Base-by-base conservation (phyloP, 64 coral and sea anemone genomes). In the Catalaphyllia jardinei region DNA sequence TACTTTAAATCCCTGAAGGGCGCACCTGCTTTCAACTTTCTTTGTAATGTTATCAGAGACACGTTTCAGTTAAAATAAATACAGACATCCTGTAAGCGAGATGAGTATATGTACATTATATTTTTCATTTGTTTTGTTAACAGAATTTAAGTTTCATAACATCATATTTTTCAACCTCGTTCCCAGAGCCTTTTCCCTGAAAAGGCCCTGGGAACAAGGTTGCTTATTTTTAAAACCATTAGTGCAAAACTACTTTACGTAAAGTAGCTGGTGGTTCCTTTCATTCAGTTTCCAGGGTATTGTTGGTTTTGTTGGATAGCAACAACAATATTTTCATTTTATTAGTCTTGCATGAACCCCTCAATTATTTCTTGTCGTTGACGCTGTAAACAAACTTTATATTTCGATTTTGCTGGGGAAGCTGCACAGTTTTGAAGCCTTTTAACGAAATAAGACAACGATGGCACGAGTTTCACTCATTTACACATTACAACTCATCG, bases 401-500 rank as follows among this genome's bases (percentile, higher is more conserved):
- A 42, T 50, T 49, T 24, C 52, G 17, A 50, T 77, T 77, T 77
- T 42, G 39, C 11, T 77, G 20, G 35, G 39, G 49, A 39, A 77
- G 4, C 12, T 19, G 15, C 18, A 22, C 17, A n/a, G 2, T 9
- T 49, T 18, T 77, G 39, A 16, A 77, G 20, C 49, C 74, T 24
- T 77, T 77, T 24, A 11, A 50, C 18, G 22, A 42, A 24, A 24
- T 77, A 5, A 77, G 8, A 3, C 39, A 52, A 30, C 35, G 39
- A 15, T 77, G 74, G 74, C 74, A 77, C 6, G 74, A 77, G 1
- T 77, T 51, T 10, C 38, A 77, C 35, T 42, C 74, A 50, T 77
- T 77, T 77, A 49, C 74, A 22, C 19, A 77, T 50, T 49, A 77
- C 74, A 77, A 77, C 20, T 77, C 74, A 11, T 77, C 74, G 2